Conservation (phyloP, 2,797 vertebrate species). For the Chaetophractus vellerosus region DNA sequence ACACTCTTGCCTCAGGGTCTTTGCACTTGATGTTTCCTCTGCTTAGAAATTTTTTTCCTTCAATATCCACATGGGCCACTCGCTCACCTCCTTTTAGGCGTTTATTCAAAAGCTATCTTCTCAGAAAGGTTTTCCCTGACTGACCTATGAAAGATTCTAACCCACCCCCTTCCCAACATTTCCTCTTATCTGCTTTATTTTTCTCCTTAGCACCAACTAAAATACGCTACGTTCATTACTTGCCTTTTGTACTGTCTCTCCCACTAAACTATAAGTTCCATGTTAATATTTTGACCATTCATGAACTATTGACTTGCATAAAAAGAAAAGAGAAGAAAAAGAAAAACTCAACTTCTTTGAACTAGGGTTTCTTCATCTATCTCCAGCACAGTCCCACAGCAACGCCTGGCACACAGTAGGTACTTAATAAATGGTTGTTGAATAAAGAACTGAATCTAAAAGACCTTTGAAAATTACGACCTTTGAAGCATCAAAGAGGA, state of each 20-base stretch:
- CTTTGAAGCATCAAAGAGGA: not conserved
- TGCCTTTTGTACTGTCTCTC: constrained; percentile 40
- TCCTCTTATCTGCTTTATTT: constrained; percentile 1
- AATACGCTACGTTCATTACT: not conserved
- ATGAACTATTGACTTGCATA: not conserved
- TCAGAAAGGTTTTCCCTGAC: not conserved
- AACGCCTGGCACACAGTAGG: not conserved
- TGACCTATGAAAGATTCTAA: constrained; percentile 39
- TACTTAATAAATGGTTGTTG: not conserved
- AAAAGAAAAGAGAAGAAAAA: not conserved
- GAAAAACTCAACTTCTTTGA: not conserved
- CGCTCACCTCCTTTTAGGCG: not conserved
- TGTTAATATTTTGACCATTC: not conserved
- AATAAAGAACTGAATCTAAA: constrained; percentile 37
- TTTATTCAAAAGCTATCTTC: constrained; percentile 66
- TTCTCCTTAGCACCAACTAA: not conserved
- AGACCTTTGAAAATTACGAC: not conserved
- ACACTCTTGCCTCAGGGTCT: not conserved
- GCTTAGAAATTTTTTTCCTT: constrained; percentile 7
- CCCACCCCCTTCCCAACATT: not conserved
- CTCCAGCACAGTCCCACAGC: not conserved
- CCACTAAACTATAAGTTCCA: not conserved
- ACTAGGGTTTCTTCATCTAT: not conserved
- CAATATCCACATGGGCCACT: not conserved
- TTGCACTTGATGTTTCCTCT: not conserved